Evolutionary conservation across 2,113 vertebrate genomes (phyloP), one percentile per base, ranked within the genome.

Genomic region (Clarias magur): DNA sequence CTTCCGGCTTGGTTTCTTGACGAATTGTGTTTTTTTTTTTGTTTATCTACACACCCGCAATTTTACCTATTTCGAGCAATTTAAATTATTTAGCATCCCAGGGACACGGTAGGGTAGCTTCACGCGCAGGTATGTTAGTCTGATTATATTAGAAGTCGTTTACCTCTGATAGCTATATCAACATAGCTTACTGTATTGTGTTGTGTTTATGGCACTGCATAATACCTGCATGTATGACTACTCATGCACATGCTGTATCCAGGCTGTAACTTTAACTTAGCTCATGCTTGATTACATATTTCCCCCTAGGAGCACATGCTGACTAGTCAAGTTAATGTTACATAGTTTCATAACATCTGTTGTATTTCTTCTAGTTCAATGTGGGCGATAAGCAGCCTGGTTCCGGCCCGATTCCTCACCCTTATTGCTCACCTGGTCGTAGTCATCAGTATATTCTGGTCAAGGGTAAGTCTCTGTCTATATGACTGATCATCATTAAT

Each of bases 381-480:
- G 97, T 92, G 94, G n/a, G 93, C 87, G 54, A 88, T 96, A 48
- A 93, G 86, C 54, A 96, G 95, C 59, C 93, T 98, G 2, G 93
- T 98, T 0, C 97, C 97, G 11, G 94, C 96, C 0, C 95, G 97
- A 25, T 98, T 98, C 91, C 92, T 98, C 86, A 97, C 96, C 6
- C 94, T 97, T 62, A 92, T 93, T 12, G 94, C 97, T 38, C 97
- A 98, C 63, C 93, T 98, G 27, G 96, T 97, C 82, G 95, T 97
- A n/a, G 97, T 98, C 68, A 96, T 98, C 88, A 96, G 95, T 7
- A 96, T 97, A 82, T 97, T 98, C 88, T 97, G 96, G 96, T 97
- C 96, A 10, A 93, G 97, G 95, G 97, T 98, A 81, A 85, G 94
- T 94, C 25, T 53, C 13, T 25, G 3, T 59, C 38, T 42, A 7